phyloP scores from a whole-genome alignment of 2,797 vertebrate genomes.

The Scolopax rusticola region DNA sequence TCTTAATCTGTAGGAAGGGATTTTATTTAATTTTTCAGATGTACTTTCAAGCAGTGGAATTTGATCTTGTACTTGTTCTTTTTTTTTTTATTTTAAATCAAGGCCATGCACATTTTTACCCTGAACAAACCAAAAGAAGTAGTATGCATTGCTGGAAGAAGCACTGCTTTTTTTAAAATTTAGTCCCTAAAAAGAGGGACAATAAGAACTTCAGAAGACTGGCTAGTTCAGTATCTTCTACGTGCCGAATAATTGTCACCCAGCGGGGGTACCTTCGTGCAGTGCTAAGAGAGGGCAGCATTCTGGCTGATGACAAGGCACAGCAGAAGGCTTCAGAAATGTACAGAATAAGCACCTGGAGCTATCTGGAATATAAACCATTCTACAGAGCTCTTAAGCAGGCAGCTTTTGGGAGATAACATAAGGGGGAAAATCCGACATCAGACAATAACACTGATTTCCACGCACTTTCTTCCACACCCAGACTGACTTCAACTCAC shows the following conservation, averaged over 20 bases:
- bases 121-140: not conserved
- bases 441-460: not conserved
- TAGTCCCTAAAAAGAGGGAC: not conserved
- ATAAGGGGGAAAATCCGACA: rapidly evolving
- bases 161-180: not conserved
- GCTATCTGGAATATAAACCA: not conserved
- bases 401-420: not conserved
- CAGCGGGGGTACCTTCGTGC: not conserved
- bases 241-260: not conserved
- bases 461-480: not conserved
- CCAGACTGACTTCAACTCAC: not conserved
- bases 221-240: not conserved
- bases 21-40: constrained; percentile 25
- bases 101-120: not conserved
- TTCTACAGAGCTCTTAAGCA: not conserved
- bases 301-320: not conserved
- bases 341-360: not conserved
- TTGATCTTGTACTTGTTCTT: not conserved
- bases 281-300: not conserved
- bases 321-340: not conserved
- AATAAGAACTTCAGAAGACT: not conserved
- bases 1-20: not conserved
- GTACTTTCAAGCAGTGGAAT: not conserved
- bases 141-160: not conserved
- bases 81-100: not conserved